A percentile compares a stretch with the other conserved stretches of the same genome.
Evolutionary conservation across 2,113 vertebrate species (phyloP).

Genomic region (Malurus elegans): DNA sequence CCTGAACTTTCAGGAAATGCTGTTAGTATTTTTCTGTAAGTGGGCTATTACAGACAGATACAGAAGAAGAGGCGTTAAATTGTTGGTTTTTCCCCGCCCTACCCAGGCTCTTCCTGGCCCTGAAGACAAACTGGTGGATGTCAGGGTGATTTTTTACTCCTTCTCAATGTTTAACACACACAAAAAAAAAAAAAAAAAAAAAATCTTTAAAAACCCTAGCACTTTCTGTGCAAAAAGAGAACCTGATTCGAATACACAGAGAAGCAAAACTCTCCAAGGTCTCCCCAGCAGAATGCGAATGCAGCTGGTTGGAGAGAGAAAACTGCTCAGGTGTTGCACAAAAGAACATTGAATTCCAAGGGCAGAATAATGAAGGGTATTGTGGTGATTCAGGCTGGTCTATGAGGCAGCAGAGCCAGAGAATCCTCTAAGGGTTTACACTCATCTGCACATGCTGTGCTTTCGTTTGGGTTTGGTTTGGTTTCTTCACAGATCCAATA

Average conservation of each 20-base stretch:
- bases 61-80: not conserved
- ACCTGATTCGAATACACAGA: not conserved
- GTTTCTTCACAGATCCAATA: not conserved
- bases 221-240: not conserved
- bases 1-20: not conserved
- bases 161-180: not conserved
- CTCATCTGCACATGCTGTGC: not conserved
- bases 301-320: not conserved
- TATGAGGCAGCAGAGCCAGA: not conserved
- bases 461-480: not conserved
- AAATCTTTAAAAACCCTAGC: accelerated
- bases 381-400: not conserved
- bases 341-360: not conserved
- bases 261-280: not conserved
- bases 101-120: not conserved
- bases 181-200: not conserved
- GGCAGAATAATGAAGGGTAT: not conserved
- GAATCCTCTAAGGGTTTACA: too few species aligned
- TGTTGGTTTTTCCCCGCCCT: not conserved
- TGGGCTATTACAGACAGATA: not conserved
- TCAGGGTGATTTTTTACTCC: not conserved
- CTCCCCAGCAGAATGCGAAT: not conserved
- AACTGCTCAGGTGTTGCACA: not conserved
- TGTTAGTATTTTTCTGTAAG: not conserved
- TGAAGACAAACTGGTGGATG: not conserved